Conservation (phyloP, 2,888 invertebrate genomes). For the Dorcus hopei region DNA sequence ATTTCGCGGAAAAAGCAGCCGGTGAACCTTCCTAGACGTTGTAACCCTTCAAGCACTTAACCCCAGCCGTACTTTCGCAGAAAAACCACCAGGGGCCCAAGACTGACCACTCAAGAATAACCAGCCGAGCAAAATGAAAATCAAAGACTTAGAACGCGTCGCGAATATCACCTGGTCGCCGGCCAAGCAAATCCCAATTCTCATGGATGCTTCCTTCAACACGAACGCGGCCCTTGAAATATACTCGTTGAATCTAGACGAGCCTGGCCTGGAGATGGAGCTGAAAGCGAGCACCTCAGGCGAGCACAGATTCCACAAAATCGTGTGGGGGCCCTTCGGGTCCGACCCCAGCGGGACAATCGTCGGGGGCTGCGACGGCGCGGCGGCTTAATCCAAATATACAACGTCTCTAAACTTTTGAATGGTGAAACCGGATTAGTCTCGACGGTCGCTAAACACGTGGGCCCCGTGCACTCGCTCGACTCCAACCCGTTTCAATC, state of each 20-base stretch:
- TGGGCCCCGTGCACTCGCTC: conserved; percentile 82
- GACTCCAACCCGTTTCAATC: conserved; percentile 91
- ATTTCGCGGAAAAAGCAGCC: conserved; percentile 30
- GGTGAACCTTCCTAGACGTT: neutral
- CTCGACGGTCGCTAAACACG: conserved; percentile 75
- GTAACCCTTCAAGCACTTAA: neutral
- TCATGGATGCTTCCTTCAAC: conserved; percentile 88
- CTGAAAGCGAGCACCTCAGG: conserved; percentile 71
- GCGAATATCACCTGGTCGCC: conserved; percentile 97
- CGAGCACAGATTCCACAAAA: conserved; percentile 85
- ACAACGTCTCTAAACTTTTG: conserved; percentile 76
- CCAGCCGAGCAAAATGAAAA: conserved; percentile 66
- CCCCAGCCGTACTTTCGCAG: too few species aligned
- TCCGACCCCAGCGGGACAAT: conserved; percentile 65
- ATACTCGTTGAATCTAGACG: conserved; percentile 79
- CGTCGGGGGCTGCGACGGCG: conserved; percentile 89
- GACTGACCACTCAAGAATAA: too few species aligned
- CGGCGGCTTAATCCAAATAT: conserved; percentile 83
- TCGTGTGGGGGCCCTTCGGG: conserved; percentile 84
- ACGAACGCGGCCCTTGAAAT: conserved; percentile 81
- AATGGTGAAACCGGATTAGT: conserved; percentile 66
- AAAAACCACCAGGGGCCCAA: too few species aligned
- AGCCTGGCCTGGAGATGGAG: conserved; percentile 81
- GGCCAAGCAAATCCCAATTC: conserved; percentile 71
- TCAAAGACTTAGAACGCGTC: conserved; percentile 90